Base-by-base conservation (phyloP, 2,888 invertebrate genomes). In the Diarsia rubi region DNA sequence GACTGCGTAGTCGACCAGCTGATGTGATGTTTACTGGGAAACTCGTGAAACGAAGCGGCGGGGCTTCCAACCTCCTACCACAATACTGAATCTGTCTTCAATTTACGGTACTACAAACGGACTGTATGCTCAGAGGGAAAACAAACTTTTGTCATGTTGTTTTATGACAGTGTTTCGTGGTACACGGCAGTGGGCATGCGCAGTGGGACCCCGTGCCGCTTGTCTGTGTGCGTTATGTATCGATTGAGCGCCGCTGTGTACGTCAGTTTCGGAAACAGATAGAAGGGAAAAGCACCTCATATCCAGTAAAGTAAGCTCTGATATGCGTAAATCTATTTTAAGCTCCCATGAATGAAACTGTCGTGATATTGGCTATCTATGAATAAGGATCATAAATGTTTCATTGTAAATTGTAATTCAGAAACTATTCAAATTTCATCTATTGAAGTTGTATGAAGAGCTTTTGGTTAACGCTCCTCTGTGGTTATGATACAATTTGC, bases 11-110 rank as follows among this genome's bases (percentile, higher is more conserved):
- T 92, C 93, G 88, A 90, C 94, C 96, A 96, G 96, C 96, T 96
- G 96, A 95, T 94, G 90, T 90, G 93, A 91, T 95, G 96, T 96
- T 96, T 95, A 95, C 94, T 92, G 94, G 90, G 91, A 89, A 91
- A 93, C 89, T 93, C 93, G 93, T 92, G 92, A 88, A 93, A 91
- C 87, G 89, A 91, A 91, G 91, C 91, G 92, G 86, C 87, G 89
- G 89, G 90, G 89, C 89, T 88, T 90, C 88, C 81, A 84, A 84
- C 90, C 92, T 90, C 88, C 88, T 94, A 94, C 94, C 90, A 94
- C 84, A 79, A 88, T 88, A 94, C 85, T 85, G 86, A 87, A 87
- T 82, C 86, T 86, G 88, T 88, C 87, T 87, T 90, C 84, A 69
- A 63, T 79, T 76, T 71, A 81, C 85, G 69, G 45, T 75, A 84